Evolutionary conservation across 30 jellyfish, hydroid and myxozoan genomes (phyloP).

Genomic region (Cassiopea andromeda): DNA sequence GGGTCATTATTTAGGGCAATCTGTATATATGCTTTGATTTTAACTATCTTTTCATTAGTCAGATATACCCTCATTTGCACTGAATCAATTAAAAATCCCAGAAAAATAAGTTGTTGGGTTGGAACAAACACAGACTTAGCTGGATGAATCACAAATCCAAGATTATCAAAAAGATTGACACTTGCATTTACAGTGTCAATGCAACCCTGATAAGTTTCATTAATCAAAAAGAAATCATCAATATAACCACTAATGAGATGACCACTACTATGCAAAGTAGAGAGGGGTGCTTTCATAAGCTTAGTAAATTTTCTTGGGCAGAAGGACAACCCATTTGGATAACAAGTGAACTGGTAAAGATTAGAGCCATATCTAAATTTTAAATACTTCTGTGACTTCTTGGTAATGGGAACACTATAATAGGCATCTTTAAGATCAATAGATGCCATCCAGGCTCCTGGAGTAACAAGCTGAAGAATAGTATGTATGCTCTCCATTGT

Average conservation of each 20-base stretch:
- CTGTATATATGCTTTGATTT: neutral
- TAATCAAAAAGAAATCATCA: conserved; percentile 37
- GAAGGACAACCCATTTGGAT: conserved; percentile 31
- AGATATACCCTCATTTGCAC: conserved; percentile 4
- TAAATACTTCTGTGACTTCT: conserved; percentile 9
- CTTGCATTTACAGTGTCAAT: neutral
- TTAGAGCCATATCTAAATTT: neutral
- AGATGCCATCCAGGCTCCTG: conserved; percentile 44
- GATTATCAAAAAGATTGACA: conserved; percentile 17
- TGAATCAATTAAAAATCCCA: conserved; percentile 33
- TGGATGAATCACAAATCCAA: conserved; percentile 59
- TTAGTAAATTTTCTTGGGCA: conserved; percentile 41
- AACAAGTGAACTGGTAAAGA: conserved; percentile 3
- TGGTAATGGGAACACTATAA: conserved; percentile 34
- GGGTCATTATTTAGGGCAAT: neutral
- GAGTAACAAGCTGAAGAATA: conserved; percentile 14
- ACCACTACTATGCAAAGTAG: neutral
- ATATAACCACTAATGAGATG: conserved; percentile 16
- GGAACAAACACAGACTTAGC: conserved; percentile 37
- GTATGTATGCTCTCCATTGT: conserved; percentile 44
- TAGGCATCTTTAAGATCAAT: conserved; percentile 66
- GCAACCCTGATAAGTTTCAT: conserved; percentile 12
- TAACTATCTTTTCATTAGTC: neutral
- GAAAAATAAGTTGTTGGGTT: conserved; percentile 15
- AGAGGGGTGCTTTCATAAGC: conserved; percentile 34